Conservation (phyloP, 2,888 invertebrate species). For the Brachyopa scutellaris region DNA sequence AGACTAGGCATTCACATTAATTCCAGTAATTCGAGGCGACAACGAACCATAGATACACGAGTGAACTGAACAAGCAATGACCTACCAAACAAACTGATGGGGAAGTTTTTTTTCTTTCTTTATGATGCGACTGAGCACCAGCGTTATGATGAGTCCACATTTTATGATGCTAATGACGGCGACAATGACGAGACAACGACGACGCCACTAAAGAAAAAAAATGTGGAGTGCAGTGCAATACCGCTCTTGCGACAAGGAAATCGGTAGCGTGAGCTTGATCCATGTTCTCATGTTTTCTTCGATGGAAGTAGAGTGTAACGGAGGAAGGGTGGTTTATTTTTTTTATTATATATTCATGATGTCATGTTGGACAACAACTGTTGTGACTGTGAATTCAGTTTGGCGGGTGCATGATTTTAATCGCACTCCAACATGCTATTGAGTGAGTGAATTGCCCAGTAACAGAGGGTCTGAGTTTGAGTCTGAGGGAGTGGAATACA, state of each 20-base stretch:
- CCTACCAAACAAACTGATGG: no score
- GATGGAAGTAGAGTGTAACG: conserved; percentile 18
- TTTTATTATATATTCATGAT: conserved; percentile 40
- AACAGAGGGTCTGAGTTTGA: no score
- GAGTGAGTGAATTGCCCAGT: conserved; percentile 39
- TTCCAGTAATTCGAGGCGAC: conserved; percentile 60
- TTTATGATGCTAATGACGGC: conserved; percentile 34
- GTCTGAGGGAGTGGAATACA: conserved; percentile 16
- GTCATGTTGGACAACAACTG: conserved; percentile 64
- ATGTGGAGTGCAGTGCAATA: no score
- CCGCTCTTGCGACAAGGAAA: no score
- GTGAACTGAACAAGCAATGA: conserved; percentile 45
- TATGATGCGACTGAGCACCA: conserved; percentile 8
- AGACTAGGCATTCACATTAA: conserved; percentile 36
- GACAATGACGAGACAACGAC: conserved; percentile 28
- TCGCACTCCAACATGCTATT: conserved; percentile 64
- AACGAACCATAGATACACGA: conserved; percentile 53
- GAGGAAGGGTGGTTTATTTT: not conserved
- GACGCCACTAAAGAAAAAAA: no score
- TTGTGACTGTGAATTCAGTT: conserved; percentile 53
- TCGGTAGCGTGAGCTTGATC: conserved; percentile 10
- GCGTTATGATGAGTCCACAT: conserved; percentile 41
- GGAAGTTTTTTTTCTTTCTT: no score
- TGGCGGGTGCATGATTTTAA: conserved; percentile 63
- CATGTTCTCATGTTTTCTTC: conserved; percentile 1